Evolutionary conservation across 2,888 invertebrate species (phyloP), one percentile per base, ranked within the genome.

Genomic region (Hyles lineata): DNA sequence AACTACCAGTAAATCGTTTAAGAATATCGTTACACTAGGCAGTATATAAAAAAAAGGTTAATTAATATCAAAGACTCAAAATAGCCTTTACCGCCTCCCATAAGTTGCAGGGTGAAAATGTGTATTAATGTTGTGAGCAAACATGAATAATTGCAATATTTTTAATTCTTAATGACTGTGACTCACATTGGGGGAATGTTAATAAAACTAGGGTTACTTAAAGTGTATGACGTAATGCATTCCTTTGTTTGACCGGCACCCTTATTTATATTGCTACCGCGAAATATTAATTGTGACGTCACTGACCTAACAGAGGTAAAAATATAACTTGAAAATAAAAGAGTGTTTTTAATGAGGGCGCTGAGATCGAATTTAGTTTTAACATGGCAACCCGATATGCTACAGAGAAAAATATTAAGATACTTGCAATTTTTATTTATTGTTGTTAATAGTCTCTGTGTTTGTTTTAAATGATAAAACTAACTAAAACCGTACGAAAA

Each of bases 121-220:
- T 55, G n/a, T 55, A 55, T 55, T 55, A 55, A 55, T 55, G 17
- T 55, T 43, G 43, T 55, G 55, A 7, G n/a, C 19, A 55, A n/a
- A n/a, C 55, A n/a, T 55, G 19, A 55, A 55, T 19, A 50, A 67
- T 67, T 67, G 67, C 23, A 67, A 67, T 50, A 67, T 67, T 63
- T 43, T 32, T 23, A 50, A 4, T 32, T 63, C 17, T 67, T 50
- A 6, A 67, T 67, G 43, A 67, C 43, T 67, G 43, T 67, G 67
- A 67, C 23, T 67, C 67, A 67, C 21, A 8, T 62, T 67, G 23
- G 67, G 67, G 67, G 67, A 67, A 43, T 15, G 21, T 35, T 35
- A 35, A 67, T 63, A 21, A 63, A 21, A 50, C 43, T 67, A 67
- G 67, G 67, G 67, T 67, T 67, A 43, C 43, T 43, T 23, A 50